These are phyloP conservation scores for Nothocercus julius DNA, from an alignment of 2,113 vertebrate species.

Conservation along the genomic window DNA sequence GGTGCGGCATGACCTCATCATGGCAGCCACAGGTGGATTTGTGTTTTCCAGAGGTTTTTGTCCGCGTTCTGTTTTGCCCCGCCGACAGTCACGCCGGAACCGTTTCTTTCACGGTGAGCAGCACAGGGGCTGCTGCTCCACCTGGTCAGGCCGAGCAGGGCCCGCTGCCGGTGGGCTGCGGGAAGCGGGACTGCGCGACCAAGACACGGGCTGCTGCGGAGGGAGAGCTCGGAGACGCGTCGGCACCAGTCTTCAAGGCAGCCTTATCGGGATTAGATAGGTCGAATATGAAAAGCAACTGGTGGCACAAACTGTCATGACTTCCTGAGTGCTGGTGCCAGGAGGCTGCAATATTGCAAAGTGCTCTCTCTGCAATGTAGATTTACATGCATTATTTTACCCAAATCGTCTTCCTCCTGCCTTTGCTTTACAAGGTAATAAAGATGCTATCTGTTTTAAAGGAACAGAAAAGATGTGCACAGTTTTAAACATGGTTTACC, in stretches of 20 bases:
- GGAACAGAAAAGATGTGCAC: neutral
- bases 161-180: neutral
- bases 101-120: neutral
- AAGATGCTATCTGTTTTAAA: neutral
- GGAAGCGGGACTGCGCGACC: neutral
- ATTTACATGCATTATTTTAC: neutral
- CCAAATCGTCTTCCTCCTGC: neutral
- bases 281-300: neutral
- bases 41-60: neutral
- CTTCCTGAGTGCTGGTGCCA: conserved; percentile 10
- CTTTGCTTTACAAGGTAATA: neutral
- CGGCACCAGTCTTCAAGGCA: neutral
- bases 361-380: neutral
- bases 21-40: neutral
- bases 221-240: neutral
- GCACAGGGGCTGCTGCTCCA: accelerated
- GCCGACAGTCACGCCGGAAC: accelerated
- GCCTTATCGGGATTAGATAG: neutral
- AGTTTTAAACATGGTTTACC: neutral
- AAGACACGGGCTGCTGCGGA: neutral
- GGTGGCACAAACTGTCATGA: neutral
- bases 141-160: neutral
- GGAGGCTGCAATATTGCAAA: neutral
- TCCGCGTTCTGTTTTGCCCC: neutral
- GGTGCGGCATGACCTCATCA: neutral